Base-by-base conservation (phyloP, 2,113 vertebrate genomes). In the Nerophis lumbriciformis region DNA sequence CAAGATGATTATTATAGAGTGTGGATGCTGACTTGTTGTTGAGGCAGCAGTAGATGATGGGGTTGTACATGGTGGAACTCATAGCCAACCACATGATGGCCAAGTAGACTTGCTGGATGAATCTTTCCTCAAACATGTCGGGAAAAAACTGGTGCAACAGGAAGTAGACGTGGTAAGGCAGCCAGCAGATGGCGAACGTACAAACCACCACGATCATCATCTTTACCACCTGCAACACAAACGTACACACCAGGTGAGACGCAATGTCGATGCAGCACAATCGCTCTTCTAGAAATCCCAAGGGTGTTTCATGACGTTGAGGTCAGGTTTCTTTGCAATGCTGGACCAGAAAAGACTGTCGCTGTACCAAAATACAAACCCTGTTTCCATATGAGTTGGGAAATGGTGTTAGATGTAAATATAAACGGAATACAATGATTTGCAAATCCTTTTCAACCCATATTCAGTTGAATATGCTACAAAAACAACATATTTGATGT, bases 51-150 rank as follows among this genome's bases (percentile, higher is more conserved):
- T 99, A 99, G 89, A 99, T 99, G 85, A 99, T 95, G 63, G 97
- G 97, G 85, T 99, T 99, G 91, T 99, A 99, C 97, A 99, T 99
- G 67, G 96, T 99, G 85, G 96, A 99, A 81, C 97, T 99, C 97
- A 99, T 99, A 67, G 95, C 96, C 73, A 98, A 82, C 97, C 97
- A 99, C 94, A 98, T 93, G 85, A 96, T 83, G 16, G 89, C 92
- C 85, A 99, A 83, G 81, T 99, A 99, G 47, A 98, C 84, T 85
- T 99, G 97, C 88, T 99, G 97, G 84, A 94, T 94, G 76, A 91
- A 95, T 28, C 76, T 77, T 49, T 89, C 63, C 65, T 91, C 79
- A 75, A 92, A 94, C 77, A 93, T 88, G 0, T 92, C 78, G 0
- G 90, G 91, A 49, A 90, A 91, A 81, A 94, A 92, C 76, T 93